Evolutionary conservation across 2,113 vertebrate genomes (phyloP), one percentile per base, ranked within the genome.

Genomic region (Glaucomys volans): DNA sequence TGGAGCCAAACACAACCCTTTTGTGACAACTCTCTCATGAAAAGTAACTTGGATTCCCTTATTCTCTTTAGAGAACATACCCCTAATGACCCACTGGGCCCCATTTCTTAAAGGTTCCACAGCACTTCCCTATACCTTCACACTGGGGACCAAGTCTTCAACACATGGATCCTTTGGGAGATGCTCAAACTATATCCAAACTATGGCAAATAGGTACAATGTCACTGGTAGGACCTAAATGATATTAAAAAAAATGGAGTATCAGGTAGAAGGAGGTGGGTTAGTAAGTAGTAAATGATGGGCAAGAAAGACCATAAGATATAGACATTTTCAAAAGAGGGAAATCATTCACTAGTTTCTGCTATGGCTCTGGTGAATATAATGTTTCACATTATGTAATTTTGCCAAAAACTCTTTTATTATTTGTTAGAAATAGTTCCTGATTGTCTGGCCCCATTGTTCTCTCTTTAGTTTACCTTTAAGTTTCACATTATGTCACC

Each of bases 391-490:
- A 35, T 10, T 9, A 26, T 40, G 24, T 83, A 32, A 11, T 82
- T 93, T 79, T 90, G 6, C 40, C 57, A 83, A 95, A 35, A 5
- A 12, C 8, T 50, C 18, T 7, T 2, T 40, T 42, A 4, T 47
- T 83, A 57, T 88, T 77, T 52, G 57, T 64, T 57, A 64, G 84
- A 86, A 85, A 16, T 62, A 79, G 84, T 86, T 87, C 35, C 62
- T 40, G 67, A 67, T 47, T 85, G 52, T n/a, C 88, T 83, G 18
- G 17, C 30, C 54, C 12, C 22, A 50, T 26, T 26, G 35, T 82
- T 94, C 84, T 95, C 75, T 44, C 44, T 66, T 92, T 8, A 47
- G 62, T 76, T 86, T 71, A 64, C 40, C 62, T 84, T 80, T 69
- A 66, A 35, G 30, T 26, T 92, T 52, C n/a, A 80, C 35, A 75